Evolutionary conservation across 2,888 invertebrate species (phyloP), one percentile per base, ranked within the genome.

Genomic region (Meghimatium bilineatum): DNA sequence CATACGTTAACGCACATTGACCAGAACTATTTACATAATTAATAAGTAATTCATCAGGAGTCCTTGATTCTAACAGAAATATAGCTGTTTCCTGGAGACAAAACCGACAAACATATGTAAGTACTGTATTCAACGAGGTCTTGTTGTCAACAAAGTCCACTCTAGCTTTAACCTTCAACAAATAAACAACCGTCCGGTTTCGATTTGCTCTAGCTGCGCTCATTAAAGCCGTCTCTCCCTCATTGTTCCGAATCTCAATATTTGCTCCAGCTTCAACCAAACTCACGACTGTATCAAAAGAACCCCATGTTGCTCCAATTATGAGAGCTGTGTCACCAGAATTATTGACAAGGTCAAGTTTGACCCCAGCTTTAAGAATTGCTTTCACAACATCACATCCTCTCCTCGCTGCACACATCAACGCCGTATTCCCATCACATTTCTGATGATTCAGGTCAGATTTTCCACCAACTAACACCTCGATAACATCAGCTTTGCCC

Each of bases 141-240:
- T 60, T 60, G 3, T 72, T 34, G 60, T 80, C 72, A 26, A 80
- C 26, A 8, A 80, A 26, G 56, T 72, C 80, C 20, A 72, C 72
- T 56, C 26, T 72, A 17, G 80, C 80, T 5, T 72, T 72, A 52
- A 38, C 17, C 26, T 32, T 72, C 38, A 80, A 38, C 80, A 80
- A 36, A 29, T 72, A 72, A 17, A 56, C 56, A 2, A 80, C 71
- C 26, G 80, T 60, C n/a, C 60, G 36, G 38, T 80, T 80, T 72
- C 80, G 52, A 29, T 80, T 80, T 34, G 36, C 36, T 12, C 80
- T 52, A 49, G 85, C 85, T 52, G 85, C 85, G 71, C 83, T 77
- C 83, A 83, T 83, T 6, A 85, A 52, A 12, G 85, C 85, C 1
- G 85, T 83, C 56, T 85, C 85, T 29, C 85, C 85, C 34, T 85